Evolutionary conservation across 2,113 vertebrate species (phyloP).

Genomic region (Puffinus mauretanicus): DNA sequence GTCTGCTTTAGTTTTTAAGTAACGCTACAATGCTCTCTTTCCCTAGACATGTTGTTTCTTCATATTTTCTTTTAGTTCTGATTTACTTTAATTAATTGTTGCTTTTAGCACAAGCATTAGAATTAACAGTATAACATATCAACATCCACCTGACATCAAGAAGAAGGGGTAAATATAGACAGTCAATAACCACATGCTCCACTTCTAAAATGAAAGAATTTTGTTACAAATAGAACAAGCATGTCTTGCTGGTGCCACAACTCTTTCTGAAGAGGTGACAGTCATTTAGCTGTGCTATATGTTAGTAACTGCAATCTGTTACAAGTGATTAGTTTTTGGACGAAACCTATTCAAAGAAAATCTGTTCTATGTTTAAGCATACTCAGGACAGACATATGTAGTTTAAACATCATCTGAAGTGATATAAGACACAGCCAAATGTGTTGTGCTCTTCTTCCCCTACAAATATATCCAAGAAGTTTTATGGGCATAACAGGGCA

Average conservation of each 20-base stretch:
- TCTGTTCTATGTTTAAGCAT: not conserved
- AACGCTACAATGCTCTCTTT: not conserved
- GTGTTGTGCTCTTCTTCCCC: not conserved
- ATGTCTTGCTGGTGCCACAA: not conserved
- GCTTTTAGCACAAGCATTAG: not conserved
- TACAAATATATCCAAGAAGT: not conserved
- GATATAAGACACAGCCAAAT: not conserved
- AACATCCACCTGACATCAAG: not conserved
- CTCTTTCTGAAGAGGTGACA: not conserved
- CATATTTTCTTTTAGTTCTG: not conserved
- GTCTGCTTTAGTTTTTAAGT: not conserved
- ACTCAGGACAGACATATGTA: not conserved
- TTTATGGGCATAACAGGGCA: not conserved
- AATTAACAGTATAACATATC: not conserved
- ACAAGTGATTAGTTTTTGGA: not conserved
- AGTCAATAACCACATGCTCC: not conserved
- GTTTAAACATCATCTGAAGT: not conserved
- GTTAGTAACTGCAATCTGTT: not conserved
- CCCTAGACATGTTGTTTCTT: not conserved
- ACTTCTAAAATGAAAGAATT: not conserved
- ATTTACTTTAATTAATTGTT: not conserved
- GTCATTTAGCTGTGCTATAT: not conserved
- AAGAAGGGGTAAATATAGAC: not conserved
- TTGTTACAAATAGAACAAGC: not conserved
- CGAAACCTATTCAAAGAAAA: not conserved